Conservation (phyloP, 2,797 vertebrate genomes). For the Schizothorax lantsangensis region DNA sequence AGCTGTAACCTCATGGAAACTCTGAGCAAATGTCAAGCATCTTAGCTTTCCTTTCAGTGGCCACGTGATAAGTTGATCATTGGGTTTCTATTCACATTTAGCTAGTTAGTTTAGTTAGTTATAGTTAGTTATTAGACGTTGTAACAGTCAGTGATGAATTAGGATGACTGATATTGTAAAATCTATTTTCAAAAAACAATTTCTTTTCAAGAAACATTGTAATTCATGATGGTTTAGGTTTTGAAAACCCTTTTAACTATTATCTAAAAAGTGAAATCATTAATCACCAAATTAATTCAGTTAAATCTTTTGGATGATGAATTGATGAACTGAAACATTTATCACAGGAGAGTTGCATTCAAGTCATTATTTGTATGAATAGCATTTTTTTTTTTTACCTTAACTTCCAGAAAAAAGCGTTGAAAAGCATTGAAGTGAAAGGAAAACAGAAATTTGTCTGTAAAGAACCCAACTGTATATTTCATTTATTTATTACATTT, state of each 20-base stretch:
- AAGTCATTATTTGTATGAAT: conserved; percentile 14
- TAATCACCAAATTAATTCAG: not conserved
- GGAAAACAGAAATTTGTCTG: not conserved
- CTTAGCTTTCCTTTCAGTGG: conserved; percentile 17
- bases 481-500: not conserved
- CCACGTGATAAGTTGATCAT: conserved; percentile 40
- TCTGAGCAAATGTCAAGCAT: conserved; percentile 39
- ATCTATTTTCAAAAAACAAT: too few species aligned
- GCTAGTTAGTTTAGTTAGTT: not conserved
- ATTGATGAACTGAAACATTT: not conserved
- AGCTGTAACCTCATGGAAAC: conserved; percentile 36
- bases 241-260: not conserved
- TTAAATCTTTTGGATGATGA: not conserved
- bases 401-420: too few species aligned
- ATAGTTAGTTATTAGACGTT: not conserved
- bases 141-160: not conserved
- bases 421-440: not conserved
- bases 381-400: too few species aligned
- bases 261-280: not conserved
- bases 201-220: not conserved
- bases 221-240: not conserved
- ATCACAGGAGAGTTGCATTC: not conserved
- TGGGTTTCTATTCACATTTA: not conserved
- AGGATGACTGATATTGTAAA: not conserved
- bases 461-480: not conserved